phyloP scores from a whole-genome alignment of 2,888 invertebrate genomes.

The Xestia c-nigrum region DNA sequence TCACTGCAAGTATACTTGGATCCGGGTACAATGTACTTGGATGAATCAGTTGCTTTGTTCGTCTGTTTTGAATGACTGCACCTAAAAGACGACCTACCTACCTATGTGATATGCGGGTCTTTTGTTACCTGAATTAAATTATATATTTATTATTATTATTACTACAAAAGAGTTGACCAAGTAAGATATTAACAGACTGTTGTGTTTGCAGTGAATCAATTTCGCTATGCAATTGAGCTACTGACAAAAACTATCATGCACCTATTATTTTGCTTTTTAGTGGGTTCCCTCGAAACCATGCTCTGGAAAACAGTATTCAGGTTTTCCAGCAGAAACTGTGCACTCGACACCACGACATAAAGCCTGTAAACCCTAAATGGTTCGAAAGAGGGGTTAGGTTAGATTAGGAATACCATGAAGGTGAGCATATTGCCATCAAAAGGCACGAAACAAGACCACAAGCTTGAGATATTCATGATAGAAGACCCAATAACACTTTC shows the following conservation, averaged over 20 bases:
- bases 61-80: slow-evolving; percentile 7
- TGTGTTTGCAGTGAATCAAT: not conserved
- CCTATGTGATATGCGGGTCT: too few species aligned
- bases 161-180: not conserved
- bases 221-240: not conserved
- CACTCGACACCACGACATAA: not conserved
- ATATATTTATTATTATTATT: too few species aligned
- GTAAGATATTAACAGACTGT: not conserved
- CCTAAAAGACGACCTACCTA: too few species aligned
- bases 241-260: not conserved
- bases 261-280: too few species aligned
- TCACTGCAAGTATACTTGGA: slow-evolving; percentile 20
- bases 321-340: too few species aligned
- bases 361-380: not conserved
- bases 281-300: too few species aligned
- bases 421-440: not conserved
- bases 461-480: not conserved
- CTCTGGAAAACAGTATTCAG: too few species aligned
- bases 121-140: too few species aligned
- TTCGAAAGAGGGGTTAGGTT: not conserved
- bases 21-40: slow-evolving; percentile 41
- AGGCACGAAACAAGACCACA: not conserved
- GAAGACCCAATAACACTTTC: not conserved
- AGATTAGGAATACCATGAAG: not conserved
- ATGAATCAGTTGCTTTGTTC: slow-evolving; percentile 36